Evolutionary conservation across 53 echinoderm and acorn worm species (phyloP).

Genomic region (Pentamera pediparva): DNA sequence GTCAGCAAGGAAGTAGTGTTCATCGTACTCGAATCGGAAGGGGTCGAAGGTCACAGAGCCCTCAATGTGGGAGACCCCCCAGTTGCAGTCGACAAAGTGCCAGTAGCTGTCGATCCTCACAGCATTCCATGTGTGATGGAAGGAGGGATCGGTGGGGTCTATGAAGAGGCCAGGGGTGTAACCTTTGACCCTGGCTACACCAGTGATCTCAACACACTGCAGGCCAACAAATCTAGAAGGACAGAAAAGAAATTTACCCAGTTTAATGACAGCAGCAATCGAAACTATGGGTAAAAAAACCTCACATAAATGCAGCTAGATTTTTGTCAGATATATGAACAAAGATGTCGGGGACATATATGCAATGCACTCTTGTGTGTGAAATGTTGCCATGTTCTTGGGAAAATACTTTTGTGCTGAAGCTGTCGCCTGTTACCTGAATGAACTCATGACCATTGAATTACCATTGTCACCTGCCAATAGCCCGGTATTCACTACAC

Average conservation of each 20-base stretch:
- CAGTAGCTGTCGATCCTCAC: slow-evolving; percentile 93
- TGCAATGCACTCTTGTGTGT: too few species aligned
- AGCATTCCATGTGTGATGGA: slow-evolving; percentile 95
- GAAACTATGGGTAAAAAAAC: background rate
- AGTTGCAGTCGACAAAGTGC: slow-evolving; percentile 99
- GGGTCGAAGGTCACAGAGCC: slow-evolving; percentile 89
- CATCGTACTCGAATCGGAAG: slow-evolving; percentile 97
- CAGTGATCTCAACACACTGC: slow-evolving; percentile 87
- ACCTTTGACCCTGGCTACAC: slow-evolving; percentile 70
- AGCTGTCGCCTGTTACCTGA: too few species aligned
- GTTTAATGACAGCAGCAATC: background rate
- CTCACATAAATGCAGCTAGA: too few species aligned
- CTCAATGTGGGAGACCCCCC: slow-evolving; percentile 94
- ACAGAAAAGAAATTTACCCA: background rate
- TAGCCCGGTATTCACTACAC: too few species aligned
- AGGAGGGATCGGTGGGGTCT: slow-evolving; percentile 41
- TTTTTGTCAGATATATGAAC: too few species aligned
- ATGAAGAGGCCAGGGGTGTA: slow-evolving; percentile 70
- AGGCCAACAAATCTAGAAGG: slow-evolving; percentile 69
- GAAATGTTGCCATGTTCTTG: too few species aligned
- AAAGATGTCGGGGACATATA: too few species aligned
- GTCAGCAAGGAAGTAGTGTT: slow-evolving; percentile 94
- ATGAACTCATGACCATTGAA: too few species aligned
- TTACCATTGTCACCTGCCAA: too few species aligned
- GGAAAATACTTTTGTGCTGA: too few species aligned